phyloP scores from a whole-genome alignment of 2,888 invertebrate species.

The Hyposoter didymator region DNA sequence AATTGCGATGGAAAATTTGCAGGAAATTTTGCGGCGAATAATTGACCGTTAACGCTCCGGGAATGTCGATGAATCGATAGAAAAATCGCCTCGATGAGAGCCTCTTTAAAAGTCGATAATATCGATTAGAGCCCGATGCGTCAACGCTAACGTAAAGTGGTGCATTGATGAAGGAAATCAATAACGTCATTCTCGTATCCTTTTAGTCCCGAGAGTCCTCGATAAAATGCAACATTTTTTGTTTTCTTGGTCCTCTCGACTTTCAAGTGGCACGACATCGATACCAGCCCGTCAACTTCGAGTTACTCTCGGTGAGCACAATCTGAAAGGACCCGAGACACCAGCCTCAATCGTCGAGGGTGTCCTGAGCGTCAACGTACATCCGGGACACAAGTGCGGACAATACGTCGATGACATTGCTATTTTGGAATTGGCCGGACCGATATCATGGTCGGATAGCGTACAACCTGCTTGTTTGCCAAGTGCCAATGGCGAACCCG shows the following conservation, averaged over 20 bases:
- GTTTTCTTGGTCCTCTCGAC: constrained; percentile 33
- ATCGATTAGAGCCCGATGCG: not conserved
- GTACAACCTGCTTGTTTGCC: constrained; percentile 93
- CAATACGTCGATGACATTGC: constrained; percentile 89
- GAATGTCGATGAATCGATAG: not conserved
- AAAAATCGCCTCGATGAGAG: not conserved
- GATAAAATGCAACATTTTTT: not conserved
- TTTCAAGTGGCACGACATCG: constrained; percentile 87
- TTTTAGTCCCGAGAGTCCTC: not conserved
- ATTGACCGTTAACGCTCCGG: not conserved
- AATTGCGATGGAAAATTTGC: not conserved
- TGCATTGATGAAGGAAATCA: not conserved
- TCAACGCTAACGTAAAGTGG: not conserved
- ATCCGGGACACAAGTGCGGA: constrained; percentile 90
- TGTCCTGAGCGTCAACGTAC: constrained; percentile 87
- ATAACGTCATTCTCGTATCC: constrained; percentile 5
- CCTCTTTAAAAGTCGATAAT: not conserved
- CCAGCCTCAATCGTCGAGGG: constrained; percentile 84
- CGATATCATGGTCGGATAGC: constrained; percentile 89
- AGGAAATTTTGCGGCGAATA: not conserved
- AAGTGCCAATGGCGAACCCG: constrained; percentile 84
- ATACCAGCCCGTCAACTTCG: constrained; percentile 89
- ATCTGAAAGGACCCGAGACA: constrained; percentile 87
- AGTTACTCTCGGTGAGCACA: constrained; percentile 89
- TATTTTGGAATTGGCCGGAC: constrained; percentile 88